Evolutionary conservation across 2,888 invertebrate genomes (phyloP).

Genomic region (Drosophila prostipennis): DNA sequence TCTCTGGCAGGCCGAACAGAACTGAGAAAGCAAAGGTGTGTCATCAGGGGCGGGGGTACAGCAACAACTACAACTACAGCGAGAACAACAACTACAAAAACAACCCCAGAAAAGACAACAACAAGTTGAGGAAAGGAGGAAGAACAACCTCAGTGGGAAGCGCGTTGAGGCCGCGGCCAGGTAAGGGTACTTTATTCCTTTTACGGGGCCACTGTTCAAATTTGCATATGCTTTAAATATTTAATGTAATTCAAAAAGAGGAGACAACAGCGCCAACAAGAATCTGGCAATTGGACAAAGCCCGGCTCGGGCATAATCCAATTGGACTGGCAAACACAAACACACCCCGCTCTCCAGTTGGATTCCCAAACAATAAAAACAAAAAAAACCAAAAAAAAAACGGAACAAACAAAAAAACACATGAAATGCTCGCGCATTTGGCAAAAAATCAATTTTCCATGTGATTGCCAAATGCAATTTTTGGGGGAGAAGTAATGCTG

Average conservation of each 20-base stretch:
- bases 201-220: constrained; percentile 73
- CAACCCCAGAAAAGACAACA: constrained; percentile 26
- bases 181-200: constrained; percentile 56
- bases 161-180: constrained; percentile 59
- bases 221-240: constrained; percentile 80
- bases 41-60: constrained; percentile 17
- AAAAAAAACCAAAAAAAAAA: constrained; percentile 21
- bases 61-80: constrained; percentile 35
- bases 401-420: not conserved
- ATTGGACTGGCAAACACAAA: constrained; percentile 41
- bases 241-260: constrained; percentile 77
- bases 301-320: constrained; percentile 49
- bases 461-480: constrained; percentile 68
- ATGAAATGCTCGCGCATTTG: constrained; percentile 65
- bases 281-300: constrained; percentile 65
- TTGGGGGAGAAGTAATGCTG: constrained; percentile 17
- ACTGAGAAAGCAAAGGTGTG: constrained; percentile 27
- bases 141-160: constrained; percentile 35
- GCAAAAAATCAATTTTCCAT: constrained; percentile 75
- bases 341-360: constrained; percentile 20
- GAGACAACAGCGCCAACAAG: constrained; percentile 48
- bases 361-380: constrained; percentile 33
- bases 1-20: constrained; percentile 13
- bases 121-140: not conserved
- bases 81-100: constrained; percentile 28